Evolutionary conservation across 1,140 invertebrate genomes (phyloP).

Genomic region (Potamilus streckersoni): DNA sequence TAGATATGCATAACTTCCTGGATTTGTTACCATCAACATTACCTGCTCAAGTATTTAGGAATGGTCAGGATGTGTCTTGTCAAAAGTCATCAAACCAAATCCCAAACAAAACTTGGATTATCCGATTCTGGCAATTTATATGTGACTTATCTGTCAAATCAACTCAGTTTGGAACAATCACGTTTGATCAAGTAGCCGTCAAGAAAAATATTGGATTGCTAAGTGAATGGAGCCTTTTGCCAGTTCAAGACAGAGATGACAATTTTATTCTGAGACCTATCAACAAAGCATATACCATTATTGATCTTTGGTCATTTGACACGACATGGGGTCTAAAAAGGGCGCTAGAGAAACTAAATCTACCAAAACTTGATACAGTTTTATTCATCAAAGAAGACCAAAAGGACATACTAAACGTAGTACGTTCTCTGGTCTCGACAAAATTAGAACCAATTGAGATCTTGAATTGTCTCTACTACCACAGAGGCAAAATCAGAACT

Average conservation of each 20-base stretch:
- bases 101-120: background rate
- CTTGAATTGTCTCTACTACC: background rate
- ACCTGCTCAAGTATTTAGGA: background rate
- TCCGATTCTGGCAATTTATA: slow-evolving; percentile 8
- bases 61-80: background rate
- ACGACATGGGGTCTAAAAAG: background rate
- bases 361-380: slow-evolving; percentile 3
- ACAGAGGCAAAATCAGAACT: background rate
- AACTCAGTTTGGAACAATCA: background rate
- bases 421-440: background rate
- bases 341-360: background rate
- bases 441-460: background rate
- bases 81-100: background rate
- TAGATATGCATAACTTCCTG: slow-evolving; percentile 2
- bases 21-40: background rate
- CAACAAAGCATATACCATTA: background rate
- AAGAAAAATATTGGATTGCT: background rate
- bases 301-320: background rate
- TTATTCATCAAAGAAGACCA: background rate
- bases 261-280: slow-evolving; percentile 1
- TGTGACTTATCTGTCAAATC: background rate
- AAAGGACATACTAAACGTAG: background rate
- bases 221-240: slow-evolving; percentile 14
- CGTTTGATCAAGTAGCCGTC: background rate
- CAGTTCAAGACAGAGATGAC: background rate